Percentiles rank a stretch among this genome's conserved stretches.
Conservation (phyloP, 2,113 vertebrate genomes). For the Cochlearius cochlearius region DNA sequence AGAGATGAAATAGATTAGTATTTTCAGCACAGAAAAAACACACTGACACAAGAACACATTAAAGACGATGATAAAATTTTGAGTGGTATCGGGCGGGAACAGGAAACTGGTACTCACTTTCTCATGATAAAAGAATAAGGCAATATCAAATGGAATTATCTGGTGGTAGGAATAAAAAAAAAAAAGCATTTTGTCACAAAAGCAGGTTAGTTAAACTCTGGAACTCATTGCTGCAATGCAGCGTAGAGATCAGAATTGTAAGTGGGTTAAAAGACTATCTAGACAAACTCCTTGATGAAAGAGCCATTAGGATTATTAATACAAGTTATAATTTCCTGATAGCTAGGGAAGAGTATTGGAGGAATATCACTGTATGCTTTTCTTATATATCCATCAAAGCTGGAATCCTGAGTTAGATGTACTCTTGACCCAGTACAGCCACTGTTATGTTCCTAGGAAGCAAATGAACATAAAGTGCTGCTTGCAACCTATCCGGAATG, state of each 20-base stretch:
- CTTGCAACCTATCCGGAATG: not conserved
- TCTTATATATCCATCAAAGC: not conserved
- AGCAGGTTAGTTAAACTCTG: not conserved
- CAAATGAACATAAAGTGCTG: not conserved
- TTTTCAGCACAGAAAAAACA: not conserved
- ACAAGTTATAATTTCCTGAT: not conserved
- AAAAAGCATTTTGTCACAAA: not conserved
- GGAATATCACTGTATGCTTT: not conserved
- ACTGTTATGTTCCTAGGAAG: not conserved
- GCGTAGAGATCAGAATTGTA: not conserved
- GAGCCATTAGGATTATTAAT: not conserved
- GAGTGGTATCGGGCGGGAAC: not conserved
- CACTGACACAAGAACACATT: not conserved
- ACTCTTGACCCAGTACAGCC: not conserved
- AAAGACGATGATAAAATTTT: not conserved
- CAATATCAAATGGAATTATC: not conserved
- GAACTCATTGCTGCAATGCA: not conserved
- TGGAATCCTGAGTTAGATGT: not conserved
- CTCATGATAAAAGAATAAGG: not conserved
- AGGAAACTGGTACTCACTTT: not conserved
- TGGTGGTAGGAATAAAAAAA: not conserved
- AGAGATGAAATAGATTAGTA: not conserved
- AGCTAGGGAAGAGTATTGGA: not conserved
- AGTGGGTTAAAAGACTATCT: not conserved
- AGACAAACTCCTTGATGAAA: not conserved